Base-by-base conservation (phyloP, 2,888 invertebrate species). In the Leptinotarsa haldemani region DNA sequence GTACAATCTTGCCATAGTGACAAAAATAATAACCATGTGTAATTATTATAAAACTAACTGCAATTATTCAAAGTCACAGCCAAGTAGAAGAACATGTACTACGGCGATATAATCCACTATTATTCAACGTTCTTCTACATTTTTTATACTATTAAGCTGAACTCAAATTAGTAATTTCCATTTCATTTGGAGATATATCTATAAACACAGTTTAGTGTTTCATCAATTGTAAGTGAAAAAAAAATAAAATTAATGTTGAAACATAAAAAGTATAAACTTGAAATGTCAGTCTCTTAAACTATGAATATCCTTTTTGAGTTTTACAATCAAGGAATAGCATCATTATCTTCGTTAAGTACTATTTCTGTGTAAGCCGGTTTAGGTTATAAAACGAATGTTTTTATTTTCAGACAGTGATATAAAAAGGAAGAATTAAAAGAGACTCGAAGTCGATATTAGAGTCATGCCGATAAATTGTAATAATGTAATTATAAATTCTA, bases 251-350 rank as follows among this genome's bases (percentile, higher is more conserved):
- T 2, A 12, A 48, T 13, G 0, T 0, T 48, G 4, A 9, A 52
- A 18, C 9, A 64, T 47, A 30, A 48, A 64, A 18, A 40, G n/a
- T 30, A 20, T 50, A 53, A 70, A 64, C 52, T 52, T 70, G 53
- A 70, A 30, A 64, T 56, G 40, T 48, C 25, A 40, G 70, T 70
- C 64, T 64, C 40, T 9, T 30, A 40, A 70, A 52, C 15, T 46
- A 13, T 47, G 53, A 70, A 65, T 48, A 70, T 56, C 52, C 30
- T 50, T 63, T 63, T 50, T 20, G 30, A 30, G 64, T 52, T 53
- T 50, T 61, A 53, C n/a, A 48, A 65, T 70, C 52, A 46, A 65
- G n/a, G 22, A 65, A 70, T 65, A 15, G 64, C 53, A 65, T 70
- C 65, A 65, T 30, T 61, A 30, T 30, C 30, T 61, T 30, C 30